phyloP scores from a whole-genome alignment of 2,113 vertebrate genomes.

The Poeciliopsis retropinna region DNA sequence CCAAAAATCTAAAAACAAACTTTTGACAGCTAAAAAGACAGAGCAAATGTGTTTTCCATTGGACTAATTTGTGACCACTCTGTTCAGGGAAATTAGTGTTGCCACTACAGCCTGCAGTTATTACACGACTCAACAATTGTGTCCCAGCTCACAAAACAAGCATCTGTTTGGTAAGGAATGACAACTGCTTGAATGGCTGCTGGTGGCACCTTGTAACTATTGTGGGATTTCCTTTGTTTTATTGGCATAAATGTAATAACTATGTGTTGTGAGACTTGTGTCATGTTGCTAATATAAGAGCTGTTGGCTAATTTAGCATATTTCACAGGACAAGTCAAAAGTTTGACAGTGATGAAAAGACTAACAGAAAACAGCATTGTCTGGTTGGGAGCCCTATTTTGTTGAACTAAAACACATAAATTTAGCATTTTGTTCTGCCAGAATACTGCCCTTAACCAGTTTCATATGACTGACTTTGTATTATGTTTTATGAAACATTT shows the following conservation, averaged over 20 bases:
- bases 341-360: not conserved
- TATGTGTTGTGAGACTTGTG: not conserved
- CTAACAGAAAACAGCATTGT: not conserved
- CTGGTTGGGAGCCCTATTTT: no score
- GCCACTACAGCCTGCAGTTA: not conserved
- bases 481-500: no score
- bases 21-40: not conserved
- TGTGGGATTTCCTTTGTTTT: slow-evolving; percentile 9
- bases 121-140: slow-evolving; percentile 1
- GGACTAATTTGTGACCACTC: not conserved
- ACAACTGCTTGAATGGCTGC: slow-evolving; percentile 18
- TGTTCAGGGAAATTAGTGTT: slow-evolving; percentile 6
- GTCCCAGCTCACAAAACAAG: slow-evolving; percentile 5
- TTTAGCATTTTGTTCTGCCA: not conserved
- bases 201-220: not conserved
- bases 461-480: not conserved
- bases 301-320: not conserved
- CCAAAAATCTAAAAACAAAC: not conserved
- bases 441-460: not conserved
- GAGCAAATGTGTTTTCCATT: not conserved
- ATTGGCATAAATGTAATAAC: slow-evolving; percentile 4
- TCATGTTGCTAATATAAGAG: not conserved
- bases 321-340: not conserved
- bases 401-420: not conserved
- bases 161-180: slow-evolving; percentile 14